Evolutionary conservation across 2,797 vertebrate species (phyloP).

Genomic region (Anableps anableps): DNA sequence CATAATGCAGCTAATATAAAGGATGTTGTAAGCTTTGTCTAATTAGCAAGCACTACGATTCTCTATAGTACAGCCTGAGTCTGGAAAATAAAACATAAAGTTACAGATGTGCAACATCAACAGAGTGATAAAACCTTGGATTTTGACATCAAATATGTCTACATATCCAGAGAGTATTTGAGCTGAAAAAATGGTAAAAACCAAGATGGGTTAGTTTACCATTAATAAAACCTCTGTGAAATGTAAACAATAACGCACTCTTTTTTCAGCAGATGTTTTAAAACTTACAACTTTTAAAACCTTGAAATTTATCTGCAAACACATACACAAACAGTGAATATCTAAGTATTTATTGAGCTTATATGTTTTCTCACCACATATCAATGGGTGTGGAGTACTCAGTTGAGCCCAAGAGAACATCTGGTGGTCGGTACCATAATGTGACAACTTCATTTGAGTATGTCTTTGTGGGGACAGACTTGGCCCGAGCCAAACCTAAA

Average conservation of each 20-base stretch:
- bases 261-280: background rate
- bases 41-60: background rate
- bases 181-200: background rate
- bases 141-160: background rate
- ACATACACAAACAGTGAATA: background rate
- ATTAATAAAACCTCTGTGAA: background rate
- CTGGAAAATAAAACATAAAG: background rate
- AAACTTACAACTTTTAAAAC: background rate
- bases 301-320: background rate
- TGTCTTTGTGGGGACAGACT: conserved; percentile 83
- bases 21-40: background rate
- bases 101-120: background rate
- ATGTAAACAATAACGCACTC: background rate
- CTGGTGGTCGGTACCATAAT: conserved; percentile 86
- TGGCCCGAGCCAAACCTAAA: conserved; percentile 84
- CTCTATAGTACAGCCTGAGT: background rate
- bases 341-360: background rate
- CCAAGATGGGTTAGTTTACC: background rate
- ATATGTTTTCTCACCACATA: conserved; percentile 80
- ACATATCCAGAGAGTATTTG: background rate
- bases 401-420: conserved; percentile 85
- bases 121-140: background rate
- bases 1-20: background rate
- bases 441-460: conserved; percentile 85
- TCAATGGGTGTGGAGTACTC: conserved; percentile 86